A percentile compares a stretch with the other conserved stretches of the same genome.
Evolutionary conservation across 2,888 invertebrate genomes (phyloP).

Genomic region (Tillus elongatus): DNA sequence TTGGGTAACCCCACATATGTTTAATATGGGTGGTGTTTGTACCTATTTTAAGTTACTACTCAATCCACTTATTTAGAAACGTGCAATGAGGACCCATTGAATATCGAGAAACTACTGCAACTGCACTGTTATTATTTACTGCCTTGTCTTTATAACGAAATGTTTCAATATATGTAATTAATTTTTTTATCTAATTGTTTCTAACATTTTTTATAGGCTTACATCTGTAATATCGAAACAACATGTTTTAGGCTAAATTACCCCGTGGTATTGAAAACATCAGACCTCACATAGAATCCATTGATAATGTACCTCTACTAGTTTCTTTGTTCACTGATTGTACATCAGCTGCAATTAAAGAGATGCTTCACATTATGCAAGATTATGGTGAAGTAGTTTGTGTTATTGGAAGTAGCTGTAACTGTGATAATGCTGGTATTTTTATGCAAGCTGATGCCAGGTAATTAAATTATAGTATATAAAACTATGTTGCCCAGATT

Average conservation of each 20-base stretch:
- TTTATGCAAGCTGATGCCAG: conserved; percentile 92
- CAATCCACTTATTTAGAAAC: too few relatives aligned
- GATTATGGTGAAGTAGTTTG: conserved; percentile 94
- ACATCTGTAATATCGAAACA: too few relatives aligned
- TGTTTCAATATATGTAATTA: background rate
- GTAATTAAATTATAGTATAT: conserved; percentile 38
- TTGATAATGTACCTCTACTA: conserved; percentile 94
- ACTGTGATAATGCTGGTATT: conserved; percentile 80
- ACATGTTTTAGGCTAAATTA: conserved; percentile 77
- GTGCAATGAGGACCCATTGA: too few relatives aligned
- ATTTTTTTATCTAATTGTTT: too few relatives aligned
- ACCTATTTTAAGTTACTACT: too few relatives aligned
- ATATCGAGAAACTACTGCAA: too few relatives aligned
- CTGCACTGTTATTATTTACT: background rate
- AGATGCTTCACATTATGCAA: conserved; percentile 94
- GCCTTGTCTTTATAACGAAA: background rate
- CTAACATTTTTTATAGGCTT: too few relatives aligned
- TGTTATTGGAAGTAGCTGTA: conserved; percentile 85
- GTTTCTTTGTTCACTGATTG: conserved; percentile 98
- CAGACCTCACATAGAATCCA: conserved; percentile 85
- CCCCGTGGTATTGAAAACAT: conserved; percentile 96
- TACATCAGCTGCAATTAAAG: conserved; percentile 78
- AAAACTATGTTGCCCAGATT: conserved; percentile 6
- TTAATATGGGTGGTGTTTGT: too few relatives aligned
- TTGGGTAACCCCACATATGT: too few relatives aligned